These are phyloP conservation scores for Diplogasteroides magnus DNA, from an alignment of 1,140 invertebrate genomes.

Conservation along the genomic window DNA sequence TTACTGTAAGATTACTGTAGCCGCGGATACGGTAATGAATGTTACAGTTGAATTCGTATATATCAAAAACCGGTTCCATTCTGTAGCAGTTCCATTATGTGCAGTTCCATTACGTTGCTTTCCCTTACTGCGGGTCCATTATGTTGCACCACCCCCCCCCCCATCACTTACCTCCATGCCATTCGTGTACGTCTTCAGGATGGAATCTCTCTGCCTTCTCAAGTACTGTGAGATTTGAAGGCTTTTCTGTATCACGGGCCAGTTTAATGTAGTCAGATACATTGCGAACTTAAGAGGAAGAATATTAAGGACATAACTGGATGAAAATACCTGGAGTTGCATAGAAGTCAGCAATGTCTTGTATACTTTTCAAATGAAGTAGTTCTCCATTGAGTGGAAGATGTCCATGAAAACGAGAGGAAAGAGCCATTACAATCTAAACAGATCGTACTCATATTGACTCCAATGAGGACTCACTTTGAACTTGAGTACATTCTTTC, in stretches of 20 bases:
- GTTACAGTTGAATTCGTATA: no score
- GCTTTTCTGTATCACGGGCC: not conserved
- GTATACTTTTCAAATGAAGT: not conserved
- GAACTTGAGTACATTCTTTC: no score
- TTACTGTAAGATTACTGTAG: no score
- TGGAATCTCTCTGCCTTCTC: not conserved
- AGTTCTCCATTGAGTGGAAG: not conserved
- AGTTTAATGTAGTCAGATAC: not conserved
- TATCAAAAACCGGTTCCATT: no score
- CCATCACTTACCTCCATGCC: not conserved
- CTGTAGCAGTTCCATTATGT: no score
- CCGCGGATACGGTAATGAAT: no score
- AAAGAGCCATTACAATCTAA: not conserved
- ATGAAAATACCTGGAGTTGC: not conserved
- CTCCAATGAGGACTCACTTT: no score
- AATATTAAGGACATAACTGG: no score
- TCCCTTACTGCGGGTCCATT: no score
- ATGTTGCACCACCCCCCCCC: no score
- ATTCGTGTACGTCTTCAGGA: not conserved
- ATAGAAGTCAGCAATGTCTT: not conserved
- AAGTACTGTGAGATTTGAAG: not conserved
- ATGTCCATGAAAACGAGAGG: not conserved
- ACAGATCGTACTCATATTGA: not conserved
- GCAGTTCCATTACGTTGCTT: no score
- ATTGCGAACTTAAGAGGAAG: not conserved